Base-by-base conservation (phyloP, 2,888 invertebrate genomes). In the Barypeithes pellucidus region DNA sequence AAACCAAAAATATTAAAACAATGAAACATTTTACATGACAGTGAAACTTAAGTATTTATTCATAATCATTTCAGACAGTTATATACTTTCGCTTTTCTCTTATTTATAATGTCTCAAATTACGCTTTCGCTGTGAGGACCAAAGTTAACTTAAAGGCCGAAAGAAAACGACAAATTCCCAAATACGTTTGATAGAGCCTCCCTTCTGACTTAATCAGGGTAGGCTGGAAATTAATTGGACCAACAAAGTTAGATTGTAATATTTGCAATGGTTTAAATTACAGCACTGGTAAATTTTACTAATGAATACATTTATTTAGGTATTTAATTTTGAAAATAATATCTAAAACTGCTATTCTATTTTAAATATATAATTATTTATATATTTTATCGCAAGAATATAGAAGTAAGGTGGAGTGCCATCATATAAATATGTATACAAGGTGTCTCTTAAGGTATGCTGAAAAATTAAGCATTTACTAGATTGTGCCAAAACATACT, bases 41-140 rank as follows among this genome's bases (percentile, higher is more conserved):
- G 20, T 20, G 11, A 8, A 20, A 20, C n/a, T 12, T 24, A 24
- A 52, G 50, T 24, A 24, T 2, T 33, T 29, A 33, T 33, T 16
- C 54, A 33, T 14, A 54, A 54, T 54, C 29, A 29, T 54, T 54
- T 54, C n/a, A 54, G 9, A 54, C 54, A 54, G 33, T 54, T 33
- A 54, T n/a, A 14, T 16, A 54, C 33, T 33, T 14, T 18, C 16
- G 24, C 18, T 50, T 24, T 24, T 22, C 54, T 57, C 33, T 50
- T 33, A n/a, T 18, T 33, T 9, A 16, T 11, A 33, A 29, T 11
- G 33, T 57, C 18, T 57, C 18, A 57, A 57, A 22, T 57, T 24
- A 36, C 12, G 16, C 16, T 33, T 33, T 33, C 1, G 9, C 33
- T 16, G 16, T 16, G 33, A 36, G 8, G 18, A 33, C 33, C 33